These are phyloP conservation scores for Heliconius ismenius DNA, from an alignment of 2,888 invertebrate species.

Conservation along the genomic window DNA sequence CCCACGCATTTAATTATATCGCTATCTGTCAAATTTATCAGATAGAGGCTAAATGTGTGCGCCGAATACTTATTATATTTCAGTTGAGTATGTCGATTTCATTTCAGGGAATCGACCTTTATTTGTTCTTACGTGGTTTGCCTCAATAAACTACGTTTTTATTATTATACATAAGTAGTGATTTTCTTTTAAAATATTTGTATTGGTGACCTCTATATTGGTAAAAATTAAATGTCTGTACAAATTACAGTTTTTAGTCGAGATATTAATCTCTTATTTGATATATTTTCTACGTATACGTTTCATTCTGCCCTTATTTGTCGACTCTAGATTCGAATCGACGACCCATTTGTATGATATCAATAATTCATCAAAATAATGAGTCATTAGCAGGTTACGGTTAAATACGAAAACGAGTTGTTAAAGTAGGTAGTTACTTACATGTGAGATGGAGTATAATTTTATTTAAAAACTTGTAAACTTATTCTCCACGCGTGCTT, in stretches of 20 bases:
- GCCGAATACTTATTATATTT: slow-evolving; percentile 6
- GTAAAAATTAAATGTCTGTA: background rate
- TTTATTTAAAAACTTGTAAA: slow-evolving; percentile 26
- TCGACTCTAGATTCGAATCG: background rate
- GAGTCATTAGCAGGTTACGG: slow-evolving; percentile 8
- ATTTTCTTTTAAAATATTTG: background rate
- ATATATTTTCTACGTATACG: background rate
- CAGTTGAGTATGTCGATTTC: background rate
- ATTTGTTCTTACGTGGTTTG: background rate
- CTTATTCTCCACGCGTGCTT: slow-evolving; percentile 4
- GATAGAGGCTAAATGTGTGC: slow-evolving; percentile 1
- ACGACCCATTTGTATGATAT: background rate
- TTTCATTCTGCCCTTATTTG: background rate
- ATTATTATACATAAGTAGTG: background rate
- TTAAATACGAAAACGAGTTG: background rate
- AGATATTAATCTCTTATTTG: background rate
- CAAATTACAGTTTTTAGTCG: background rate
- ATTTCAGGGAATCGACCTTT: slow-evolving; percentile 4
- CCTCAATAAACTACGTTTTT: background rate
- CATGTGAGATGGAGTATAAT: slow-evolving; percentile 3
- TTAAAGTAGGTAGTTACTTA: background rate
- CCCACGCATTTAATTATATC: slow-evolving; percentile 18
- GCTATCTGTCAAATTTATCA: slow-evolving; percentile 22
- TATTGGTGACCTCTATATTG: background rate
- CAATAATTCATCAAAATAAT: slow-evolving; percentile 4